phyloP scores from a whole-genome alignment of 2,113 vertebrate genomes.

The Gallinago media region DNA sequence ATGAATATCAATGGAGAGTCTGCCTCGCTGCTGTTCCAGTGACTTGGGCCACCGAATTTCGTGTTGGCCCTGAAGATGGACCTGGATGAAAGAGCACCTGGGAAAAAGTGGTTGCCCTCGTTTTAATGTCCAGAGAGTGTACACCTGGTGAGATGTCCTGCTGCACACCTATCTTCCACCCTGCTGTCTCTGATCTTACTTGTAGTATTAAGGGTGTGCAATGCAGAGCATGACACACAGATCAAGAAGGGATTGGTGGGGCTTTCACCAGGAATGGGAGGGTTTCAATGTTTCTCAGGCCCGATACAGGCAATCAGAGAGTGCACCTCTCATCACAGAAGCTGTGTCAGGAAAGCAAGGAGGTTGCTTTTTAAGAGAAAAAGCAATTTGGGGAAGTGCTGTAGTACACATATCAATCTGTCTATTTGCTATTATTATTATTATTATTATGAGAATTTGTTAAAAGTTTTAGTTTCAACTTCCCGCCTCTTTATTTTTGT shows the following conservation, averaged over 20 bases:
- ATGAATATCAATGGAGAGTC: rapidly evolving
- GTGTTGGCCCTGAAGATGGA: neutral
- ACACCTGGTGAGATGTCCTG: neutral
- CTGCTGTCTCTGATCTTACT: neutral
- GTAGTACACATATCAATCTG: neutral
- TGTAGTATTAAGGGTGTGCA: neutral
- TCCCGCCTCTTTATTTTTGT: neutral
- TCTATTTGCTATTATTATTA: neutral
- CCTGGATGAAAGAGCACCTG: neutral
- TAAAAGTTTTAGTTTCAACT: neutral
- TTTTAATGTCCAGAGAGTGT: neutral
- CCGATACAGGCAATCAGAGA: neutral
- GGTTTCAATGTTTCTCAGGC: neutral
- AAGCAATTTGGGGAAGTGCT: slow-evolving; percentile 43
- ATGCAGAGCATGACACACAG: rapidly evolving
- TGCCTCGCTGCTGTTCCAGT: neutral
- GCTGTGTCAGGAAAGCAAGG: neutral
- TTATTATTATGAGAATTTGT: neutral
- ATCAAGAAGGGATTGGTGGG: neutral
- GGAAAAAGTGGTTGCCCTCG: neutral
- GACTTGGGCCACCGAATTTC: neutral
- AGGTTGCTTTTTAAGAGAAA: neutral
- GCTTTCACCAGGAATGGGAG: neutral
- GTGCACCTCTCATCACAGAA: neutral
- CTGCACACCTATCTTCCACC: neutral